Evolutionary conservation across 2,888 invertebrate genomes (phyloP), one percentile per base, ranked within the genome.

Genomic region (Apeira syringaria): DNA sequence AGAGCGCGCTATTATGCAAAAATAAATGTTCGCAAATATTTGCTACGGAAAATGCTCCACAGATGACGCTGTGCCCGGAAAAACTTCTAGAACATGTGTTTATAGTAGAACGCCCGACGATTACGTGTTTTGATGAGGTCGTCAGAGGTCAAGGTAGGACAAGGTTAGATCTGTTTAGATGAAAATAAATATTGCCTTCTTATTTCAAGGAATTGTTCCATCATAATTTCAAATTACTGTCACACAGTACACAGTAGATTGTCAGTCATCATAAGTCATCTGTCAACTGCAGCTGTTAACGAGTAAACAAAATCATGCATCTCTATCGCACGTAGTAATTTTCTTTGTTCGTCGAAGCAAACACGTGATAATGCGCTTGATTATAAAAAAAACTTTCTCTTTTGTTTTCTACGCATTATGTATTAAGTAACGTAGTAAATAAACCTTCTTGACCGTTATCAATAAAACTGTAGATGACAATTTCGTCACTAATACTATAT

Each of bases 71-170:
- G 12, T 28, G 3, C 2, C 13, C 6, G 38, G 24, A 42, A 59
- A 59, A 56, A 57, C 39, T 73, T 72, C 70, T 66, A 71, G 73
- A 71, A 20, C 20, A 20, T 20, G 20, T 20, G 20, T 20, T 24
- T n/a, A n/a, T 34, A 8, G 11, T 26, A 20, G 20, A 20, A 20
- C 20, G 20, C n/a, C n/a, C n/a, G n/a, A n/a, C n/a, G n/a, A n/a
- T n/a, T n/a, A 20, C 5, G 20, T 20, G 20, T 20, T 20, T 20
- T 20, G 2, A 7, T 57, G 56, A 74, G 73, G 64, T 72, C 60
- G 59, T 4, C 18, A 3, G 52, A 67, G 79, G 78, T 79, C 79
- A 79, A 79, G 79, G 78, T 63, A 40, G 60, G 13, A 11, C 70
- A 73, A 75, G 76, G 74, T 68, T 61, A 60, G 27, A 12, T 38